These are phyloP conservation scores for Phaedon cochleariae DNA, from an alignment of 2,888 invertebrate genomes.

Conservation along the genomic window DNA sequence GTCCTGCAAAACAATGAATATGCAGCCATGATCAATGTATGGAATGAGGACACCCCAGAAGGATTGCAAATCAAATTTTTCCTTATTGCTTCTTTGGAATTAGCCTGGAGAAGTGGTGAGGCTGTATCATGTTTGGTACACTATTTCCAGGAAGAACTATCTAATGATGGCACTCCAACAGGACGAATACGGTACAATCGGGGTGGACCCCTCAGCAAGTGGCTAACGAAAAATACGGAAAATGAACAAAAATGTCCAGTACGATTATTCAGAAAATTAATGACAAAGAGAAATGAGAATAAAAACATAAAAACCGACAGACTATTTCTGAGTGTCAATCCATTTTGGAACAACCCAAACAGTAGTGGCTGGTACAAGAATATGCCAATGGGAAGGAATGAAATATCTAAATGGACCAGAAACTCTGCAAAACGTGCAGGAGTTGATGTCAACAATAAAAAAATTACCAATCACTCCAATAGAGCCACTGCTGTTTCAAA, in stretches of 20 bases:
- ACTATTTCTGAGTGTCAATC: background rate
- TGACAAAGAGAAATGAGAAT: background rate
- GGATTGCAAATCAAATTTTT: slow-evolving; percentile 59
- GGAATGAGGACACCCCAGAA: slow-evolving; percentile 31
- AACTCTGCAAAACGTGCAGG: background rate
- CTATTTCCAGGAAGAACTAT: background rate
- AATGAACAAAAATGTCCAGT: slow-evolving; percentile 16
- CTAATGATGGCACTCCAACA: background rate
- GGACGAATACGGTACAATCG: background rate
- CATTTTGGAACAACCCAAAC: background rate
- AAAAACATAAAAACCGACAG: background rate
- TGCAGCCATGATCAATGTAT: slow-evolving; percentile 9
- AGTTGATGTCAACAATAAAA: too few species aligned
- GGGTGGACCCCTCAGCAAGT: background rate
- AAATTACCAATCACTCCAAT: too few species aligned
- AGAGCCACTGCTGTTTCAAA: too few species aligned
- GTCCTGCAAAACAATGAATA: background rate
- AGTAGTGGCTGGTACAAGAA: background rate
- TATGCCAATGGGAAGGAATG: background rate
- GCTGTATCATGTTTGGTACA: background rate
- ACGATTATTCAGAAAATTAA: slow-evolving; percentile 5
- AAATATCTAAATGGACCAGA: background rate
- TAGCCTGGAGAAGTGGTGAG: slow-evolving; percentile 22
- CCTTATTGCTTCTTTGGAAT: slow-evolving; percentile 14
- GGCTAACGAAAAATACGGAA: background rate